Evolutionary conservation across 2,888 invertebrate genomes (phyloP), one percentile per base, ranked within the genome.

Genomic region (Enoplolaimus lenunculus): DNA sequence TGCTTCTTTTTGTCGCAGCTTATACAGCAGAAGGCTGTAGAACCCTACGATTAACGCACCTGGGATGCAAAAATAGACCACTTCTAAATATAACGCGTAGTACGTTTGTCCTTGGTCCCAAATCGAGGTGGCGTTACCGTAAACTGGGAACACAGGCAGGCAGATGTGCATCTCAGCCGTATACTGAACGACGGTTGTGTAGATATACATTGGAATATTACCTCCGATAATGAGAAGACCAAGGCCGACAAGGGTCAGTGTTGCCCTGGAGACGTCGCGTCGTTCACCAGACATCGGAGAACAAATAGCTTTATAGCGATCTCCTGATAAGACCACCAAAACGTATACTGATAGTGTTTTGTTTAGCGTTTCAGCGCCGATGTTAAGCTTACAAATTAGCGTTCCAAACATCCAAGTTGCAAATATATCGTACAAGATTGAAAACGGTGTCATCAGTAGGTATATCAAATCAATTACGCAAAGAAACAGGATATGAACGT

Each of bases 231-330:
- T 69, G 1, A 34, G 1, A 16, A 31, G 3, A n/a, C 33, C 28
- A n/a, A 71, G 34, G 1, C 7, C 13, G 26, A 34, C 59, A 21
- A 69, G 34, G 2, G 64, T 7, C 13, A 31, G 31, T 7, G 28
- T 3, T 13, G 70, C 59, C 1, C 67, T 2, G 16, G 13, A 34
- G 13, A 66, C n/a, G n/a, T 66, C 21, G 26, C 67, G 67, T n/a
- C 34, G 26, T 16, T 31, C 34, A n/a, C 31, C 67, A 29, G 34
- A 34, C 67, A 68, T 72, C 26, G 72, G 68, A n/a, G 64, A 34
- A 28, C 68, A 68, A 21, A 70, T 59, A 45, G 72, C 71, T 34
- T 71, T 28, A 67, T 72, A 72, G 21, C 72, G 72, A 60, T 72
- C 72, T 30, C 57, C 71, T 59, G 66, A 66, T 33, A 72, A 69